Evolutionary conservation across 1,140 invertebrate genomes (phyloP).

Genomic region (Scaptomyza graminum): DNA sequence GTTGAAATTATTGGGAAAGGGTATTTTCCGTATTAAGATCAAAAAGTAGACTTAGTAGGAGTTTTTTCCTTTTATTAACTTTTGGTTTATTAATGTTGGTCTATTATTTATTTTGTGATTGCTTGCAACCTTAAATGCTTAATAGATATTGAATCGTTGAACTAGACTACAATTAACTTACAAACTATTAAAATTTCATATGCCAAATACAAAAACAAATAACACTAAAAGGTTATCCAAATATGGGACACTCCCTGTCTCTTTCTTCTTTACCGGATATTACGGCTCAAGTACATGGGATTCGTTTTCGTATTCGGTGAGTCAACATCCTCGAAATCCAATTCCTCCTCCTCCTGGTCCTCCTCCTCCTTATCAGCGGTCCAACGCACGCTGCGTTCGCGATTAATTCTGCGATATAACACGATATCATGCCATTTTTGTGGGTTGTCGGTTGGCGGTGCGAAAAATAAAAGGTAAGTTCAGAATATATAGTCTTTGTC

Average conservation of each 20-base stretch:
- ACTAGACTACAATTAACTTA: slow-evolving; percentile 48
- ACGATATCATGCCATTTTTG: slow-evolving; percentile 12
- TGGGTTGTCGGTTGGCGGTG: slow-evolving; percentile 29
- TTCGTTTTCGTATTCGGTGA: slow-evolving; percentile 36
- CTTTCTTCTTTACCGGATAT: slow-evolving; percentile 37
- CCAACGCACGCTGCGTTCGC: slow-evolving; percentile 76
- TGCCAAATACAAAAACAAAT: slow-evolving; percentile 58
- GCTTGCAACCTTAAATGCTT: slow-evolving; percentile 50
- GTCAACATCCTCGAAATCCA: slow-evolving; percentile 78
- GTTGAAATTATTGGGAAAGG: neutral
- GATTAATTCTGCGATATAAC: slow-evolving; percentile 30
- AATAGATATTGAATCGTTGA: slow-evolving; percentile 31
- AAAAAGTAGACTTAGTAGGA: too few relatives aligned
- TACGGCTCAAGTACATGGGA: slow-evolving; percentile 62
- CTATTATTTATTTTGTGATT: slow-evolving; percentile 44
- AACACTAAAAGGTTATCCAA: slow-evolving; percentile 14
- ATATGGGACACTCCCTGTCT: neutral
- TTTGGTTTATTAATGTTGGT: slow-evolving; percentile 11
- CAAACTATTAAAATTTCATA: slow-evolving; percentile 22
- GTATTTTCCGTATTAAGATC: too few relatives aligned
- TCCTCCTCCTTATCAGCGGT: slow-evolving; percentile 58
- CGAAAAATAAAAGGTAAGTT: slow-evolving; percentile 70
- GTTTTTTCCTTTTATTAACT: neutral
- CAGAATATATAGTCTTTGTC: slow-evolving; percentile 80
- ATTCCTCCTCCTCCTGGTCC: slow-evolving; percentile 68